Evolutionary conservation across 2,797 vertebrate genomes (phyloP), one percentile per base, ranked within the genome.

Genomic region (Aeoliscus strigatus): DNA sequence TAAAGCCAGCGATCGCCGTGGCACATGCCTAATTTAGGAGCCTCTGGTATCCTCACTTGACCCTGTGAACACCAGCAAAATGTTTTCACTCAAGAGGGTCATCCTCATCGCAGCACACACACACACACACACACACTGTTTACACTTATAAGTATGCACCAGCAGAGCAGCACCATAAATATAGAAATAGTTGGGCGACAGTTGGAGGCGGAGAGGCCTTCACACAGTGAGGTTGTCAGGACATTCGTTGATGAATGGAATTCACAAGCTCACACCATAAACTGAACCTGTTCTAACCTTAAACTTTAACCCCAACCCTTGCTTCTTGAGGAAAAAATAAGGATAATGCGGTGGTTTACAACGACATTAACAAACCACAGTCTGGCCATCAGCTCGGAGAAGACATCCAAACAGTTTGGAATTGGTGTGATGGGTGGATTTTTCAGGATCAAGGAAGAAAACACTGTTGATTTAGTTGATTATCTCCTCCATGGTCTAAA

Each of bases 381-480:
- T 65, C 58, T 55, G 58, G 58, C 73, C 79, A 85, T 80, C 83
- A 86, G 84, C 73, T 73, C 35, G 38, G 28, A 54, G 70, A 79
- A 72, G 72, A 68, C n/a, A n/a, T n/a, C n/a, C 10, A 30, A 63
- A 58, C 62, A 44, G 49, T 60, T 60, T 60, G 77, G 71, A 81
- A 81, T 75, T 67, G 54, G 71, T 74, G 77, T 48, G 80, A 77
- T 85, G 86, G 84, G 84, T 76, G 74, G 77, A 81, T 82, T 84
- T 80, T 73, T 82, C 47, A 48, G 54, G 68, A 68, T 58, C 64
- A 75, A 61, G 60, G 55, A 77, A 56, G 58, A 55, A 60, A 51
- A 64, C 4, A 48, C 24, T 31, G 36, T 40, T 49, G 10, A n/a
- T n/a, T n/a, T n/a, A n/a, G n/a, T n/a, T n/a, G n/a, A n/a, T n/a